Evolutionary conservation across 1,140 invertebrate genomes (phyloP), one percentile per base, ranked within the genome.

Genomic region (Neodiprion pinetum): DNA sequence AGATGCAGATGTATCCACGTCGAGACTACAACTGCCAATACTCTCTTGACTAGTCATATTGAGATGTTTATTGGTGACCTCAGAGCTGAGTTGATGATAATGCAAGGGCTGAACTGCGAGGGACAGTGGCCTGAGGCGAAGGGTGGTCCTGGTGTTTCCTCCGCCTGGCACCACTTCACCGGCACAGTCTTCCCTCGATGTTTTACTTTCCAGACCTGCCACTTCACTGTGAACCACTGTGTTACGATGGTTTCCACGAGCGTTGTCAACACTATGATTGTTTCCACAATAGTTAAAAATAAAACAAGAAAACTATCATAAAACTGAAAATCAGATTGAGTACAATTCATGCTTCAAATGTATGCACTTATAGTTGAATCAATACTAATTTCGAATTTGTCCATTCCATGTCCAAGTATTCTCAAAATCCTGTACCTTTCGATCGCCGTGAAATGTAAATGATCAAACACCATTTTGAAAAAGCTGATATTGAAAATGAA

Each of bases 21-120:
- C 94, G 80, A 96, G 87, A 48, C 94, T 95, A 88, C 94, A 96
- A 86, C 93, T 94, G 75, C 94, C 94, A 77, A 96, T 96, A 83
- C 89, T 90, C 79, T 90, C 90, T 76, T 89, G 86, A 77, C 90
- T 90, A 28, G 89, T 89, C 89, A 90, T 90, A 77, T 85, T 88
- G 61, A 83, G 81, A 75, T 85, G 85, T 67, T 81, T 80, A n/a
- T 71, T 67, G 14, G 76, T 67, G 71, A 61, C 78, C 0, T 87
- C 83, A 21, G 85, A 83, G 72, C 87, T 86, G 61, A 87, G 78
- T 17, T 83, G 86, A 14, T 87, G 87, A 74, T 87, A 88, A 79
- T 88, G 86, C 23, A 88, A 80, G 0, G 87, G 85, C 73, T 88
- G 87, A 40, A 88, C 86, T 48, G 87, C 86, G 61, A 88, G 74